These are phyloP conservation scores for Drosophila anceps DNA, from an alignment of 2,888 invertebrate species.

Conservation along the genomic window DNA sequence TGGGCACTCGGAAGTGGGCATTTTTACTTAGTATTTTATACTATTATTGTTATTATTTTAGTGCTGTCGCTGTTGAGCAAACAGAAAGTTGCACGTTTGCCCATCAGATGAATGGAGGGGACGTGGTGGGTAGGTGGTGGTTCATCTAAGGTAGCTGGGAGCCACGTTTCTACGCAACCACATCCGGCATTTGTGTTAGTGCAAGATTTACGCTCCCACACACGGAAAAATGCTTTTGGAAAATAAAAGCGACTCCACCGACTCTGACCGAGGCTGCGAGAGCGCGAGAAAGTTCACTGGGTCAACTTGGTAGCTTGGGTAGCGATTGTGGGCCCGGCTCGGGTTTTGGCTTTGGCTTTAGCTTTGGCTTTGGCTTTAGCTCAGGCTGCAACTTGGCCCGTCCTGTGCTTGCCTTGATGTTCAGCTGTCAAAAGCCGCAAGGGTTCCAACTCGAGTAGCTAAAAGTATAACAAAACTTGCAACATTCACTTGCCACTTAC, in stretches of 20 bases:
- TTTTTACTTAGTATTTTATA: constrained; percentile 70
- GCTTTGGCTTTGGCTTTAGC: constrained; percentile 1
- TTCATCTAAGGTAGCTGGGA: constrained; percentile 13
- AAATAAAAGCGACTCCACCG: constrained; percentile 22
- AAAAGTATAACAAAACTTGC: constrained; percentile 36
- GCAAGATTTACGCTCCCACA: constrained; percentile 52
- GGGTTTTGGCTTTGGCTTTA: neutral
- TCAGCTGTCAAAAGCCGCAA: constrained; percentile 42
- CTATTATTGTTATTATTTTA: constrained; percentile 75
- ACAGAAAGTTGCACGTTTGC: constrained; percentile 67
- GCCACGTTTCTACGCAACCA: constrained; percentile 64
- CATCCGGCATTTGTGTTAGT: constrained; percentile 62
- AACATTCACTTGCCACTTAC: constrained; percentile 42
- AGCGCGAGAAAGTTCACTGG: constrained; percentile 62
- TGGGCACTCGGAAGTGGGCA: constrained; percentile 67
- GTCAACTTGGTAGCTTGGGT: constrained; percentile 37
- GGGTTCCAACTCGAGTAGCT: constrained; percentile 39
- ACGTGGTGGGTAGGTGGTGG: neutral
- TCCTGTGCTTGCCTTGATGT: constrained; percentile 47
- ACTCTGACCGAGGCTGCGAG: constrained; percentile 28
- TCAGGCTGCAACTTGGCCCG: constrained; percentile 6
- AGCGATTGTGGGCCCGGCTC: constrained; percentile 13
- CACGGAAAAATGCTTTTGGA: constrained; percentile 31
- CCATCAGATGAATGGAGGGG: neutral
- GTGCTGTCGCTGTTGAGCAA: constrained; percentile 58